Evolutionary conservation across 2,797 vertebrate genomes (phyloP).

Genomic region (Ciconia nigra): DNA sequence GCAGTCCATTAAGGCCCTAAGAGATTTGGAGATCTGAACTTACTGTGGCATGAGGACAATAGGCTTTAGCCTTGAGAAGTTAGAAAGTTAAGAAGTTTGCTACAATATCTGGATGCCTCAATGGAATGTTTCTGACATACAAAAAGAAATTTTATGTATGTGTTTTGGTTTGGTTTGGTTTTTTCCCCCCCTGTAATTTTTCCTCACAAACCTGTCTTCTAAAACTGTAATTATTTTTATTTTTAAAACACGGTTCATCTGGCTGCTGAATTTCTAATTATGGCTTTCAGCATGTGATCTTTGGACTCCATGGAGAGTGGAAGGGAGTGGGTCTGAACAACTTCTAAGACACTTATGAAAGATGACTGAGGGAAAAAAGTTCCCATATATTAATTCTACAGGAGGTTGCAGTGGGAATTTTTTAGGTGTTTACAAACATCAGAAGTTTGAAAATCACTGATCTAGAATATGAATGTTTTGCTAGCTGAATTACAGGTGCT

Average conservation of each 20-base stretch:
- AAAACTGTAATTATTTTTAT: background rate
- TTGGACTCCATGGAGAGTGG: background rate
- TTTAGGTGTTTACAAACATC: background rate
- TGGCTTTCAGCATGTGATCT: background rate
- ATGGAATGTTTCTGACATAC: background rate
- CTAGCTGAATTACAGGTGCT: background rate
- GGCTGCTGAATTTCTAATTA: background rate
- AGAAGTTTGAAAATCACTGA: background rate
- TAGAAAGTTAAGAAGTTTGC: background rate
- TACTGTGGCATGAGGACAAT: background rate
- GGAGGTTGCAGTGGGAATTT: background rate
- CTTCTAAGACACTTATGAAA: background rate
- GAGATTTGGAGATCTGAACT: background rate
- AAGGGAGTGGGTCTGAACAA: background rate
- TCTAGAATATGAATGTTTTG: background rate
- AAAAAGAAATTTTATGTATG: background rate
- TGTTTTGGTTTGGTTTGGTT: background rate
- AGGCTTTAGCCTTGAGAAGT: background rate
- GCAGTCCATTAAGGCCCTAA: background rate
- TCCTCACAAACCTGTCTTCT: background rate
- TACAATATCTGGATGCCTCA: background rate
- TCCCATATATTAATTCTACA: background rate
- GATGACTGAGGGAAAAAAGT: background rate
- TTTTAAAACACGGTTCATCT: background rate
- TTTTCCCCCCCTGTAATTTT: background rate